Percentiles rank a stretch among this genome's conserved stretches.
These are phyloP conservation scores for Neodontobutis hainanensis DNA, from an alignment of 2,113 vertebrate species.

Conservation along the genomic window DNA sequence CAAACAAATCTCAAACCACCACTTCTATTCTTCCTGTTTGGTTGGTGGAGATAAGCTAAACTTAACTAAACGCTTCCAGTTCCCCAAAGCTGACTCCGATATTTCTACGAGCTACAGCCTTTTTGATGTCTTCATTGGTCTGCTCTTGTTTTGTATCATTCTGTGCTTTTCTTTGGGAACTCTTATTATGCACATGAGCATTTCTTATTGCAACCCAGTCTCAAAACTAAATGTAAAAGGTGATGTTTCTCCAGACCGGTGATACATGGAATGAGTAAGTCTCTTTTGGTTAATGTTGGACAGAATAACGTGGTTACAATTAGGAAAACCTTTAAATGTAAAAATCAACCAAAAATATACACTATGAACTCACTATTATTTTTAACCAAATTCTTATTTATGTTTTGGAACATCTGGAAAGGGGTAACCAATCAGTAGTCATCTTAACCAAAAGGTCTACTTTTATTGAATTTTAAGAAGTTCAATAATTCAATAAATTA, in stretches of 20 bases:
- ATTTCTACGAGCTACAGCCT: conserved; percentile 64
- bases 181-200: conserved; percentile 71
- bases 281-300: too few species aligned
- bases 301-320: too few species aligned
- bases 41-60: conserved; percentile 66
- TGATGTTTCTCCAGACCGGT: neutral
- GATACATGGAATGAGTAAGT: neutral
- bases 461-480: too few species aligned
- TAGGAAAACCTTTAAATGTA: too few species aligned
- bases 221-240: neutral
- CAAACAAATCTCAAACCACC: conserved; percentile 47
- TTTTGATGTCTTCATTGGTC: conserved; percentile 74
- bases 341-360: too few species aligned
- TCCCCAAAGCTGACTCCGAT: conserved; percentile 59
- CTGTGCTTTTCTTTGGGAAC: conserved; percentile 67
- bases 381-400: too few species aligned
- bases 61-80: conserved; percentile 68
- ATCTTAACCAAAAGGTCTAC: too few species aligned
- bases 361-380: too few species aligned
- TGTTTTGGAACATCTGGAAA: too few species aligned
- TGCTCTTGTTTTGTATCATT: conserved; percentile 71
- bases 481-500: too few species aligned
- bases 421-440: too few species aligned
- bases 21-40: conserved; percentile 60
- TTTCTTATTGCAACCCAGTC: conserved; percentile 29